A percentile compares a stretch with the other conserved stretches of the same genome.
Conservation (phyloP, 2,797 vertebrate genomes). For the Melanotaenia trifasciata region DNA sequence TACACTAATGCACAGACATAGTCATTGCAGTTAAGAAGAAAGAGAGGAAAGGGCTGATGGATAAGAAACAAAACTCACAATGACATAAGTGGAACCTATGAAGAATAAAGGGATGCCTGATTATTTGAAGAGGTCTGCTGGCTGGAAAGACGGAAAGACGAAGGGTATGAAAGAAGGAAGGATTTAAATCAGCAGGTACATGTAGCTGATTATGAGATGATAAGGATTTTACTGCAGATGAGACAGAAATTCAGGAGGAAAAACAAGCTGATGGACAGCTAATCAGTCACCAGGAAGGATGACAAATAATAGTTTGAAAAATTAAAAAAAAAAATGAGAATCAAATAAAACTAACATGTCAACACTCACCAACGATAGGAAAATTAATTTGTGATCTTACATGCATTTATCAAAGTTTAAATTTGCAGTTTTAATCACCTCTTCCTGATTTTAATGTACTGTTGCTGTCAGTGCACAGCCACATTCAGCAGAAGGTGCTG, state of each 20-base stretch:
- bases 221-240: constrained; percentile 16
- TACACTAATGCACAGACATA: constrained; percentile 22
- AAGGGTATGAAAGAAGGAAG: constrained; percentile 9
- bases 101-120: constrained; percentile 39
- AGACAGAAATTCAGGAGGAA: constrained; percentile 1
- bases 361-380: constrained; percentile 9
- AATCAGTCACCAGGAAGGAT: constrained; percentile 28
- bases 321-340: constrained; percentile 15
- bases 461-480: neutral
- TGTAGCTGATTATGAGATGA: constrained; percentile 19
- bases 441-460: neutral
- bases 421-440: neutral
- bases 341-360: constrained; percentile 24
- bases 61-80: constrained; percentile 57
- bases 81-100: constrained; percentile 55
- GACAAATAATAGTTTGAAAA: constrained; percentile 24
- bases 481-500: neutral
- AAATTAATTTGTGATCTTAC: constrained; percentile 7
- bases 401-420: neutral
- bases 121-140: constrained; percentile 40
- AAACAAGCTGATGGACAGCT: constrained; percentile 39
- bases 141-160: constrained; percentile 14
- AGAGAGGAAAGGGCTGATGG: constrained; percentile 47
- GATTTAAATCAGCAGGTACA: constrained; percentile 43
- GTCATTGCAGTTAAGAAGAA: constrained; percentile 9